Base-by-base conservation (phyloP, 92 coral and sea anemone genomes). In the Bergia sp. region DNA sequence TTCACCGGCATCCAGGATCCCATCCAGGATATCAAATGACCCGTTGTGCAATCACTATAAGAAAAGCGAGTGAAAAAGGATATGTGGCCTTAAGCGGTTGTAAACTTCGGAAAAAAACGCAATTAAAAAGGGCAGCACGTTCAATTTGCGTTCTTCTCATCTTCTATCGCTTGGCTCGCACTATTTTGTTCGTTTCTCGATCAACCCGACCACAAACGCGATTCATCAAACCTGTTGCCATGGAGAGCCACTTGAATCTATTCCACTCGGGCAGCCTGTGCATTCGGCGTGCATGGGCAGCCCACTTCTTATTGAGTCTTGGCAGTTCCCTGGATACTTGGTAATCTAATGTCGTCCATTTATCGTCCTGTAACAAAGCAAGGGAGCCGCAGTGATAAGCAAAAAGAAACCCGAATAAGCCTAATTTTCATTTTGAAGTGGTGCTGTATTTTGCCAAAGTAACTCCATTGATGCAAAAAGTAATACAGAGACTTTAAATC, bases 181-280 rank as follows among this genome's bases (percentile, higher is more conserved):
- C 29, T 29, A 29, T 47, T 47, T 47, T 47, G 53, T 8, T 69
- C 75, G 37, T 69, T 69, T 69, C 7, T 37, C 29, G n/a, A 16
- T n/a, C n/a, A 5, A 10, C 37, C 75, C 75, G 37, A 23, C 75
- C 37, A 8, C 16, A 20, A 50, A 49, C 74, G 2, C 29, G 29
- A 29, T 37, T 23, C 50, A 69, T n/a, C 87, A 44, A 88, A 95
- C 98, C 96, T 57, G 91, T 69, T 79, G 75, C 79, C 92, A 90
- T 88, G 9, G 96, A 93, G 74, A 95, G 16, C 98, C 98, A 95
- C 80, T 95, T 91, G 80, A 93, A 95, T 45, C 96, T 91, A 15
- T 82, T 87, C 98, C 98, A 95, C 81, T 95, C 93, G 40, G 98
- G 98, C 41, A 88, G 81, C 87, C 92, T 95, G 73, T 71, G 67